Base-by-base conservation (phyloP, 2,888 invertebrate genomes). In the Drosophila sordidapex region DNA sequence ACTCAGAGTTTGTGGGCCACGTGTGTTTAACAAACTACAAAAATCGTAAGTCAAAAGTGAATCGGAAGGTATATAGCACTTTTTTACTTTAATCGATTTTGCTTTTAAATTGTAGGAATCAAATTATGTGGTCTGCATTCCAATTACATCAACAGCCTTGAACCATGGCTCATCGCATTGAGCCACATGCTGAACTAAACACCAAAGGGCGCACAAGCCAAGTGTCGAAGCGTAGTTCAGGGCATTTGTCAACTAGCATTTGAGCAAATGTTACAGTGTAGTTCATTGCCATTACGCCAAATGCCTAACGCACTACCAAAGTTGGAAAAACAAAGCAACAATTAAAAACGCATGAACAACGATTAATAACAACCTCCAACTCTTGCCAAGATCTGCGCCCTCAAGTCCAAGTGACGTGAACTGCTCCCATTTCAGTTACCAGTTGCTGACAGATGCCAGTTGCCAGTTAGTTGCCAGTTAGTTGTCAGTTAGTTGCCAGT, bases 201-300 rank as follows among this genome's bases (percentile, higher is more conserved):
- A 51, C 18, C 35, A 29, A 49, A 70, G 36, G 18, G 54, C 56
- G 51, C 48, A 53, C 27, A 54, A 61, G 18, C 60, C 52, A 73
- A 51, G 61, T 71, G 70, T 58, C 60, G 63, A 68, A 52, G 61
- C 81, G 65, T 33, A 73, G 63, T 69, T 67, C 70, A 65, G 70
- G 79, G 79, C 63, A 63, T 56, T 56, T 51, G 66, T 89, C 83
- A 81, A 74, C 79, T 79, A 83, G 79, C 69, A 70, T 52, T 73
- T 46, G 51, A 58, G 60, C 63, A 40, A 81, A 74, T 68, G 60
- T 58, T 71, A 69, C 49, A 51, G 38, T 52, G 43, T 65, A 73
- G 87, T 86, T 87, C 86, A 87, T 81, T 87, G 86, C 77, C 87
- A 87, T 51, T 67, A 62, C 59, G 81, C 73, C 87, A 85, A 76